Evolutionary conservation across 2,888 invertebrate species (phyloP).

Genomic region (Xanthia icteritia): DNA sequence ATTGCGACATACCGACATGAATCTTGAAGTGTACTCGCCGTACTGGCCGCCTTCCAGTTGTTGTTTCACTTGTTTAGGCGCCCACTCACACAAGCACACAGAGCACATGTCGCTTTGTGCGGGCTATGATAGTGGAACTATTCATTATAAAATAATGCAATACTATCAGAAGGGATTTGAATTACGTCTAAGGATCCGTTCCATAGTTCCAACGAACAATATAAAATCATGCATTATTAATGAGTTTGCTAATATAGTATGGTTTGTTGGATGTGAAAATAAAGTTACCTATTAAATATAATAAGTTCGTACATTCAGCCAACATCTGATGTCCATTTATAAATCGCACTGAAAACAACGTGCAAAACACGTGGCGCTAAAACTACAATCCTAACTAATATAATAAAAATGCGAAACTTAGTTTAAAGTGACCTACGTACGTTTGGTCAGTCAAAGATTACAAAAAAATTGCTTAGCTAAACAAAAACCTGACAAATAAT

Average conservation of each 20-base stretch:
- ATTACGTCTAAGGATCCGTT: conserved; percentile 2
- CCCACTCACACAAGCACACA: neutral
- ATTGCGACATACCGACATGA: neutral
- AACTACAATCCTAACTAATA: neutral
- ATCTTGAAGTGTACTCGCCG: neutral
- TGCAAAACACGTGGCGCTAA: neutral
- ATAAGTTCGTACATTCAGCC: conserved; percentile 7
- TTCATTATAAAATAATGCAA: conserved; percentile 33
- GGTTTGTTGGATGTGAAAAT: conserved; percentile 23
- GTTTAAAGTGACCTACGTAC: no score
- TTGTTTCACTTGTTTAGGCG: conserved; percentile 2
- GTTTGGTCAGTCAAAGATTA: no score
- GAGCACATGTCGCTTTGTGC: neutral
- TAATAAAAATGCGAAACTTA: no score
- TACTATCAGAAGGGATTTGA: conserved; percentile 26
- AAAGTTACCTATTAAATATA: conserved; percentile 11
- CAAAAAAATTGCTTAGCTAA: no score
- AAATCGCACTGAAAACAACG: conserved; percentile 4
- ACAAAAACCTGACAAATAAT: no score
- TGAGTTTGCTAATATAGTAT: conserved; percentile 11
- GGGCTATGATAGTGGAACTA: neutral
- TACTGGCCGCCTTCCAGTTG: neutral
- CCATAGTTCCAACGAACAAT: conserved; percentile 41
- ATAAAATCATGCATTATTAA: conserved; percentile 44
- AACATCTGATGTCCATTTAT: neutral